Percentiles rank a stretch among this genome's conserved stretches.
phyloP scores from a whole-genome alignment of 2,797 vertebrate genomes.

The Platalea minor region DNA sequence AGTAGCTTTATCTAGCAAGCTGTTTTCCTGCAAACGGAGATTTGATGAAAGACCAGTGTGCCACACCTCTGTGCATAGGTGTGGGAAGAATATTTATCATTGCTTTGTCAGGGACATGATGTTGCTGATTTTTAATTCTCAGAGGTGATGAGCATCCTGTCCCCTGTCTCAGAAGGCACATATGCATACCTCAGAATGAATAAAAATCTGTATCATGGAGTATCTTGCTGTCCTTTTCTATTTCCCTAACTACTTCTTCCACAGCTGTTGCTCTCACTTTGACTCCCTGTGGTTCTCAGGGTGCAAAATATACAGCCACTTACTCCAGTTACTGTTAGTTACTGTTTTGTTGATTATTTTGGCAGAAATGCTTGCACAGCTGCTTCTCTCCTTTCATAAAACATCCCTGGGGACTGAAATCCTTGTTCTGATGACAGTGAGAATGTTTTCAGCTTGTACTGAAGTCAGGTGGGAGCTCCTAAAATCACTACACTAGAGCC shows the following conservation, averaged over 20 bases:
- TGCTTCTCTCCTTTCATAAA: background rate
- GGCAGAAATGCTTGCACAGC: constrained; percentile 9
- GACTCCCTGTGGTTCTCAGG: background rate
- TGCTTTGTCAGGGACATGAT: background rate
- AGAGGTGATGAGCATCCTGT: background rate
- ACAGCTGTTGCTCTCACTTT: background rate
- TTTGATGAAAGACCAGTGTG: background rate
- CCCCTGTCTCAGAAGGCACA: background rate
- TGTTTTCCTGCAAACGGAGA: background rate
- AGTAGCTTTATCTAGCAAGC: background rate
- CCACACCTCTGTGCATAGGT: background rate
- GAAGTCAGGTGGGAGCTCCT: background rate
- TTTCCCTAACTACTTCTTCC: background rate
- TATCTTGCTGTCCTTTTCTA: background rate
- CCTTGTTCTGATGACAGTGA: background rate
- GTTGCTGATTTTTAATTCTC: background rate
- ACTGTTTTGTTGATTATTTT: constrained; percentile 22
- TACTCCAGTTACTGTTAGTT: background rate
- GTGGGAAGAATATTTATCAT: background rate
- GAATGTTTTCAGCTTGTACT: background rate
- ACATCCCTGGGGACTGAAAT: background rate
- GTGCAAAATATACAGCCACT: background rate
- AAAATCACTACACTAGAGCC: background rate
- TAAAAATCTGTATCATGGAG: background rate
- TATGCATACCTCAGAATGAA: background rate